These are phyloP conservation scores for Ethmia dodecea DNA, from an alignment of 2,888 invertebrate species.

Conservation along the genomic window DNA sequence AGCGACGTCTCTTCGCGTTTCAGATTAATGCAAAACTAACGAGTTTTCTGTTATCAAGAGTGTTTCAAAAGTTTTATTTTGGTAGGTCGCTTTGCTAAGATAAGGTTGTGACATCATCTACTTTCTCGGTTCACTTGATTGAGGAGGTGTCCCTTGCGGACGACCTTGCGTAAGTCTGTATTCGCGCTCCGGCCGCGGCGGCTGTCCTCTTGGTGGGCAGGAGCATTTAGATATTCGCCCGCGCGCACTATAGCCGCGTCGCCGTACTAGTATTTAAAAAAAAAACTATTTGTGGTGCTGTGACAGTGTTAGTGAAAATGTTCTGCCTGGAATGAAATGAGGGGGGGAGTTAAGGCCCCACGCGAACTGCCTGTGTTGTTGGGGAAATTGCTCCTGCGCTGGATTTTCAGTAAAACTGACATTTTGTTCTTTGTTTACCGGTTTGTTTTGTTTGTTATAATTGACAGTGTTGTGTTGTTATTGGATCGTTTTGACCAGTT, in stretches of 20 bases:
- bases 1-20: too few species aligned
- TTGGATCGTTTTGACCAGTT: too few species aligned
- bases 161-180: constrained; percentile 30
- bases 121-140: constrained; percentile 44
- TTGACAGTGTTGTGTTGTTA: too few species aligned
- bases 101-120: constrained; percentile 23
- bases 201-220: constrained; percentile 18
- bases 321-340: constrained; percentile 51
- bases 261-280: background rate
- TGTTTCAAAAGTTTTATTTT: too few species aligned
- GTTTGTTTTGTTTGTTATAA: constrained; percentile 57
- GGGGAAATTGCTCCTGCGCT: constrained; percentile 77
- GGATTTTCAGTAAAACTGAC: constrained; percentile 80
- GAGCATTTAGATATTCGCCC: constrained; percentile 27
- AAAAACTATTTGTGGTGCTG: constrained; percentile 14
- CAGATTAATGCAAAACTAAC: too few species aligned
- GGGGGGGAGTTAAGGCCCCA: constrained; percentile 43
- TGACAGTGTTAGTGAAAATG: constrained; percentile 12
- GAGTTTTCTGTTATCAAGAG: too few species aligned
- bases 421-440: constrained; percentile 80
- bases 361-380: constrained; percentile 60
- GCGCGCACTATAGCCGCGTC: constrained; percentile 24
- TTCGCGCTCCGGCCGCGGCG: constrained; percentile 13
- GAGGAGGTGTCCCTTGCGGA: constrained; percentile 36
- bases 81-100: too few species aligned